Base-by-base conservation (phyloP, 2,888 invertebrate genomes). In the Drosophila prolongata region DNA sequence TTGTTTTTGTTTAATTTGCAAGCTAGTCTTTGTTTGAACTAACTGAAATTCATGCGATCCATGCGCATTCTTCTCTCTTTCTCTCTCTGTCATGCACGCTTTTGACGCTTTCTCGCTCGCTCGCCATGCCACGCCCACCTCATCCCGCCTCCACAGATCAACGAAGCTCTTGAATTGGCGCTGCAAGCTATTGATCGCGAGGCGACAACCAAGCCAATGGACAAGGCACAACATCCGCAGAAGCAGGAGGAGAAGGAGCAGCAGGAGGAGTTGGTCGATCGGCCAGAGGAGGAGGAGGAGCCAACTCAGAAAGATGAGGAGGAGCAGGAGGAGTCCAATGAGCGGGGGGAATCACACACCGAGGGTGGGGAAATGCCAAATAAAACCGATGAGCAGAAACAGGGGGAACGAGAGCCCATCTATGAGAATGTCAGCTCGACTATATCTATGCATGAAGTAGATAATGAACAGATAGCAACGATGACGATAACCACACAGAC, bases 161-260 rank as follows among this genome's bases (percentile, higher is more conserved):
- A 94, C 90, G 94, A 95, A 91, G 95, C 94, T 79, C 92, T 94
- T 90, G 94, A 95, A 89, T 91, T 94, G 90, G 94, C 95, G 82
- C 94, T 94, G 89, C 93, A 94, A 92, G 94, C 94, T 89, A 93
- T 94, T 76, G 94, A 95, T 91, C 94, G 93, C 40, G 91, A 90
- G 71, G 65, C 64, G 64, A 76, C 56, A 69, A 57, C 60, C 54
- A 60, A 54, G 68, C 67, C 62, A 42, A 76, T 72, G 68, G 68
- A 76, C 38, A 62, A 75, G 55, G 58, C 61, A 30, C 54, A 72
- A 54, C 57, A 65, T 49, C 60, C 59, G 46, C 40, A 46, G 44
- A 49, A 52, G 52, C n/a, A 30, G 42, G 44, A 58, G 47, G 19
- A 54, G 49, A 16, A 62, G 43, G 47, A 59, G 43, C 37, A 56